Evolutionary conservation across 1,140 invertebrate species (phyloP).

Genomic region (Helicoverpa zea): DNA sequence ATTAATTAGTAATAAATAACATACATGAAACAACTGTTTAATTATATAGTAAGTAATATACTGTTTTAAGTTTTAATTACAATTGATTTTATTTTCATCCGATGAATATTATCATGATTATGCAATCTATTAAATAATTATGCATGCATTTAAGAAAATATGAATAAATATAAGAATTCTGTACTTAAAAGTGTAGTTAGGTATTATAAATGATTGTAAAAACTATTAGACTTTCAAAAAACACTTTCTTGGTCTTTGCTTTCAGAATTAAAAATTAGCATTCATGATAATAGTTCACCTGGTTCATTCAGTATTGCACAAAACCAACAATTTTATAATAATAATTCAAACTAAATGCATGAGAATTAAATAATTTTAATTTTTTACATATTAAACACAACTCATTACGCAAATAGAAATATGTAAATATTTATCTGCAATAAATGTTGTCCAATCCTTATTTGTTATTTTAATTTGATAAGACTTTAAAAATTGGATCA

Average conservation of each 20-base stretch:
- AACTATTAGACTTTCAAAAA: neutral
- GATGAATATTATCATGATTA: neutral
- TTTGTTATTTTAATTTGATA: conserved; percentile 14
- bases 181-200: neutral
- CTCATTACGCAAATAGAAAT: conserved; percentile 8
- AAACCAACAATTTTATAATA: neutral
- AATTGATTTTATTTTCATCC: neutral
- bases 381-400: conserved; percentile 16
- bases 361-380: neutral
- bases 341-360: conserved; percentile 1
- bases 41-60: conserved; percentile 9
- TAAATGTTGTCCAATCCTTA: conserved; percentile 53
- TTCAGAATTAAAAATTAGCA: neutral
- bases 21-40: conserved; percentile 6
- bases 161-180: neutral
- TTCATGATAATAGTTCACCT: neutral
- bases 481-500: too few relatives aligned
- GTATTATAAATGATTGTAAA: too few relatives aligned
- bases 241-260: neutral
- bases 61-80: neutral
- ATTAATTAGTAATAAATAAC: neutral
- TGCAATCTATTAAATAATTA: neutral
- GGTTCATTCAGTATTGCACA: conserved; percentile 1
- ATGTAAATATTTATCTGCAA: conserved; percentile 57
- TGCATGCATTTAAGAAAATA: conserved; percentile 12